Conservation (phyloP, 2,797 vertebrate genomes). For the Xenopus petersii region DNA sequence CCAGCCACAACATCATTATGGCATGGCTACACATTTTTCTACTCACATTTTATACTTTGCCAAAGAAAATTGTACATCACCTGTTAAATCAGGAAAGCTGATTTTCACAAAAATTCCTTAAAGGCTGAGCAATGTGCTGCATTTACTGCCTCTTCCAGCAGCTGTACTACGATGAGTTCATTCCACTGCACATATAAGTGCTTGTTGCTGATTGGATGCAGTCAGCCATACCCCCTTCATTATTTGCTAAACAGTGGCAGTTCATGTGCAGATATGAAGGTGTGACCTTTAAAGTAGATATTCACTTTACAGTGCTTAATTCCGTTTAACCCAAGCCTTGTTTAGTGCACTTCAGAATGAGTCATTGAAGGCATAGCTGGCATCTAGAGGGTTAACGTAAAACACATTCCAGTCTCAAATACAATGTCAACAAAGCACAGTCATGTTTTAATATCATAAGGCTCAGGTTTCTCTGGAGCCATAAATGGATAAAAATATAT, state of each 20-base stretch:
- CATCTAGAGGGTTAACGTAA: too few species aligned
- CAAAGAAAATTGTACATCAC: conserved; percentile 22
- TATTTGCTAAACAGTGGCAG: conserved; percentile 22
- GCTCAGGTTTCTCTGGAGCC: too few species aligned
- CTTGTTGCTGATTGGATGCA: conserved; percentile 28
- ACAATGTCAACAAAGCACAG: too few species aligned
- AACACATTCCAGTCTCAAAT: too few species aligned
- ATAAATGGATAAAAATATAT: too few species aligned
- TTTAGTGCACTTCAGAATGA: too few species aligned
- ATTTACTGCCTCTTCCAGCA: conserved; percentile 1
- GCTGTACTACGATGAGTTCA: background rate
- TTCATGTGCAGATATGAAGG: conserved; percentile 8
- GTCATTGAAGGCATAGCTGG: too few species aligned
- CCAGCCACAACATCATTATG: too few species aligned
- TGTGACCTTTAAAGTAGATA: conserved; percentile 24
- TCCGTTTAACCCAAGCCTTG: too few species aligned
- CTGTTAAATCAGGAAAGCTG: conserved; percentile 23
- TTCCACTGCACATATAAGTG: conserved; percentile 6
- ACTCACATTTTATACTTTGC: background rate
- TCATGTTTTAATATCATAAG: too few species aligned
- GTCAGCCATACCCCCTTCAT: conserved; percentile 33
- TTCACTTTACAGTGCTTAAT: conserved; percentile 8
- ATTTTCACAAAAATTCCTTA: conserved; percentile 8
- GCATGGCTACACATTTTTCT: too few species aligned
- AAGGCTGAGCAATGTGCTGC: background rate